Percentiles rank a stretch among this genome's conserved stretches.
Conservation (phyloP, 92 coral and sea anemone species). For the Phymanthus crucifer region DNA sequence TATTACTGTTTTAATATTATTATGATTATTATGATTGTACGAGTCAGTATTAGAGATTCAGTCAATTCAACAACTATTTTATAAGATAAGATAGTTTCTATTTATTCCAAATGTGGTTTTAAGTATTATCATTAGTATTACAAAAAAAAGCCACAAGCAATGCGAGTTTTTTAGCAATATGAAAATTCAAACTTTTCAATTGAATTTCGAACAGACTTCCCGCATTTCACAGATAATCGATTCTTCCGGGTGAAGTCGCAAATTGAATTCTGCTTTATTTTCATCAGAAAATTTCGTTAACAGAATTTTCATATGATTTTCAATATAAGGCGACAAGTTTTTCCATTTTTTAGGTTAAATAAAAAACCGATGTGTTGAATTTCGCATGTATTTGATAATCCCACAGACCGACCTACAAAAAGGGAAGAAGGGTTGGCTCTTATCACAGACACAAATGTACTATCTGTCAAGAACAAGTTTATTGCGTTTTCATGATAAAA, state of each 20-base stretch:
- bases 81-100: too few species aligned
- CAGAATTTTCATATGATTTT: not conserved
- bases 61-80: too few species aligned
- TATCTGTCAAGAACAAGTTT: not conserved
- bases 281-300: not conserved
- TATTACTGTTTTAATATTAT: not conserved
- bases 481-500: not conserved
- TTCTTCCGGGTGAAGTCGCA: not conserved
- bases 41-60: too few species aligned
- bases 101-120: too few species aligned
- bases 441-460: not conserved
- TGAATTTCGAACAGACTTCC: not conserved
- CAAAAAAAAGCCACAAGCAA: too few species aligned
- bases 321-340: not conserved
- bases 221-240: not conserved
- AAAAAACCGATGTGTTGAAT: not conserved
- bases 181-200: too few species aligned
- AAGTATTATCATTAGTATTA: too few species aligned
- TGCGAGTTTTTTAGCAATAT: too few species aligned
- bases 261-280: not conserved
- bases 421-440: not conserved
- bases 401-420: not conserved
- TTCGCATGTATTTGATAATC: not conserved
- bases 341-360: not conserved
- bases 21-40: too few species aligned